Conservation (phyloP, 2,113 vertebrate genomes). For the Brevimyrus niger region DNA sequence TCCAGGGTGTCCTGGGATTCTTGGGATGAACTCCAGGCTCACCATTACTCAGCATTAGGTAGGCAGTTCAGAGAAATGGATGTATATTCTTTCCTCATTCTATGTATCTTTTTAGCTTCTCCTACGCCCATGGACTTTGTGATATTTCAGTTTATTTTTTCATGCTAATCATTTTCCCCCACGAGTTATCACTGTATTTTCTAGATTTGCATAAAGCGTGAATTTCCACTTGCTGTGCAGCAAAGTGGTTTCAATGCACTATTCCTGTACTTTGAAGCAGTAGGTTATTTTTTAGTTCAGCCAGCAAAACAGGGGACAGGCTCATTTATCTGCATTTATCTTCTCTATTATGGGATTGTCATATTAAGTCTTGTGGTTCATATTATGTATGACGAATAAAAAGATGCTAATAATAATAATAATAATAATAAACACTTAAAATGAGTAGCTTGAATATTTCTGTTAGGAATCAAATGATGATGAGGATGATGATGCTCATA, state of each 20-base stretch:
- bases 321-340: not conserved
- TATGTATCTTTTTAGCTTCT: not conserved
- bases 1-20: not conserved
- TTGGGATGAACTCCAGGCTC: not conserved
- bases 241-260: not conserved
- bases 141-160: not conserved
- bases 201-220: not conserved
- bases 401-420: not conserved
- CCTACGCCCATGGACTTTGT: not conserved
- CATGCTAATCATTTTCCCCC: not conserved
- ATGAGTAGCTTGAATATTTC: not conserved
- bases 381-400: not conserved
- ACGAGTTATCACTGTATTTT: not conserved
- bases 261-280: not conserved
- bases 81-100: not conserved
- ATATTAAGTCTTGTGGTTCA: not conserved
- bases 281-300: not conserved
- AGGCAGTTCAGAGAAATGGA: not conserved
- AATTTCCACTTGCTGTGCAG: not conserved
- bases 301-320: not conserved
- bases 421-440: not conserved
- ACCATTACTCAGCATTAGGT: not conserved
- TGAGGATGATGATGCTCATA: not conserved
- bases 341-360: not conserved
- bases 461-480: not conserved